Evolutionary conservation across 2,888 invertebrate species (phyloP).

Genomic region (Coleophora deauratella): DNA sequence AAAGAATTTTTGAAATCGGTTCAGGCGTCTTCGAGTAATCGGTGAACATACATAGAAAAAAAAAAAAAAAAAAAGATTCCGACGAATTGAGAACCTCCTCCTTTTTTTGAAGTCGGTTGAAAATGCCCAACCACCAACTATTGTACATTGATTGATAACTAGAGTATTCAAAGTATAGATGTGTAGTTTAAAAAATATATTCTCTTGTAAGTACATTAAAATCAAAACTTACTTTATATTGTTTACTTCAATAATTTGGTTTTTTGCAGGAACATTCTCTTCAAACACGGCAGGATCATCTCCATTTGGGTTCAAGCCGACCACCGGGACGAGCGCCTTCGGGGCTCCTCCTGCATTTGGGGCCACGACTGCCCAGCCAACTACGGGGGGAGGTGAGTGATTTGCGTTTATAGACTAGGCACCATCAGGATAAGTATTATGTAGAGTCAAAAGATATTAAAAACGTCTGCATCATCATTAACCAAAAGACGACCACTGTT

Average conservation of each 20-base stretch:
- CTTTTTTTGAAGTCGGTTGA: too few relatives aligned
- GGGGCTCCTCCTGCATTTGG: slow-evolving; percentile 81
- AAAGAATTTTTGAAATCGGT: too few relatives aligned
- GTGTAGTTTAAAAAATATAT: background rate
- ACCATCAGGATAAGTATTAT: background rate
- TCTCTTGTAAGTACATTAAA: background rate
- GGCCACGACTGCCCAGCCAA: slow-evolving; percentile 55
- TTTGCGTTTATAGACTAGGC: background rate
- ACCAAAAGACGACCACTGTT: too few relatives aligned
- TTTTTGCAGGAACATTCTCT: slow-evolving; percentile 56
- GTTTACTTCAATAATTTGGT: too few relatives aligned
- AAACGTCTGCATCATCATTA: too few relatives aligned
- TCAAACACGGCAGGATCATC: slow-evolving; percentile 56
- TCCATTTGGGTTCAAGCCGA: slow-evolving; percentile 66
- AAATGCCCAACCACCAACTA: background rate
- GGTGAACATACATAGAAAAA: too few relatives aligned
- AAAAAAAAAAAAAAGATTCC: too few relatives aligned
- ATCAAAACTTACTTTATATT: background rate
- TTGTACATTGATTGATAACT: background rate
- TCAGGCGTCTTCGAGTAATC: too few relatives aligned
- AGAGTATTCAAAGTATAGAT: background rate
- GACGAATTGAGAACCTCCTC: too few relatives aligned
- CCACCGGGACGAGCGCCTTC: slow-evolving; percentile 78
- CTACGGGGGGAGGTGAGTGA: slow-evolving; percentile 41
- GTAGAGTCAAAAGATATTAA: too few relatives aligned